Evolutionary conservation across 2,797 vertebrate species (phyloP).

Genomic region (Gadopsis marmoratus): DNA sequence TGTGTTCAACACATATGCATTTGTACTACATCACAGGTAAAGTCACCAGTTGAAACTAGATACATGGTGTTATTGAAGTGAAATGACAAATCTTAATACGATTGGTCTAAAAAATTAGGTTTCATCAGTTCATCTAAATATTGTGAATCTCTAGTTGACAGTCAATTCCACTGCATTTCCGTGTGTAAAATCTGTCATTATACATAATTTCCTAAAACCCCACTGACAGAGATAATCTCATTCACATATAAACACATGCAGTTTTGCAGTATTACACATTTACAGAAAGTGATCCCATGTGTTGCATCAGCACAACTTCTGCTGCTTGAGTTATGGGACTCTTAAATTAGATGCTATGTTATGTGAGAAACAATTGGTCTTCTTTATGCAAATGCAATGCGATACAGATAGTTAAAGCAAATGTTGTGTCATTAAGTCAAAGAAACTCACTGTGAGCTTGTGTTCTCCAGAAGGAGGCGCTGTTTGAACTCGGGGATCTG

Average conservation of each 20-base stretch:
- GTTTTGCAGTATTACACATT: neutral
- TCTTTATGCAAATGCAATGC: neutral
- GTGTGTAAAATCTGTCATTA: neutral
- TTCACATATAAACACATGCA: neutral
- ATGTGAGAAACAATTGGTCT: neutral
- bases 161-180: neutral
- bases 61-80: neutral
- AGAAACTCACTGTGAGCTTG: constrained; percentile 82
- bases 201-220: neutral
- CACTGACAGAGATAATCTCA: neutral
- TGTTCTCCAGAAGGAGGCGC: constrained; percentile 43
- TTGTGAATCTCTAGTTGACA: neutral
- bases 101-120: no score
- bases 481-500: constrained; percentile 80
- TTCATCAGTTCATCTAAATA: neutral
- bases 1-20: neutral
- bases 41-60: neutral
- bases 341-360: neutral
- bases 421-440: neutral
- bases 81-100: neutral
- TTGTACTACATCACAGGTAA: neutral
- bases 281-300: neutral
- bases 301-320: neutral
- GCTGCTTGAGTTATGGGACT: neutral
- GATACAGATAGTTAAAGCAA: neutral